A percentile compares a stretch with the other conserved stretches of the same genome.
phyloP scores from a whole-genome alignment of 2,888 invertebrate species.

The Pachycephus smyrnensis region DNA sequence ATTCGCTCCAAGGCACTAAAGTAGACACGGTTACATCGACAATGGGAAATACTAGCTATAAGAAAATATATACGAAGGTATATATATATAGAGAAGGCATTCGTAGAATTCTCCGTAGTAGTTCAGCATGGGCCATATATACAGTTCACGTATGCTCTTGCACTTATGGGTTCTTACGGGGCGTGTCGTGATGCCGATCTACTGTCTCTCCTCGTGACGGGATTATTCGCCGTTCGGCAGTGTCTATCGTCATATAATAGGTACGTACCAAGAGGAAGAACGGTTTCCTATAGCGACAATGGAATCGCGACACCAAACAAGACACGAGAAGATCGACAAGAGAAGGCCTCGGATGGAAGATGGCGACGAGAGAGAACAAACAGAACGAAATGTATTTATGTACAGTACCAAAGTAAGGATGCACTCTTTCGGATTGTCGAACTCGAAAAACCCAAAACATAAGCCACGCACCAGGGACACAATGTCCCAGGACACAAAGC shows the following conservation, averaged over 20 bases:
- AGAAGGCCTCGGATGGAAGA: not conserved
- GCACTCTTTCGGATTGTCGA: slow-evolving; percentile 8
- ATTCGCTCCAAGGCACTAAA: not conserved
- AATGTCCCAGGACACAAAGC: slow-evolving; percentile 24
- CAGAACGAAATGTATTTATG: not conserved
- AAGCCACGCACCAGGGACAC: slow-evolving; percentile 17
- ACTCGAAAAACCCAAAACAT: slow-evolving; percentile 21
- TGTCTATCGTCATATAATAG: not conserved
- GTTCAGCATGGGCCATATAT: not conserved
- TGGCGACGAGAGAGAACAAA: not conserved
- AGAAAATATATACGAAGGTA: not conserved
- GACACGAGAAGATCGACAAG: not conserved
- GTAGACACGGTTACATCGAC: not conserved
- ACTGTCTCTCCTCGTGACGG: not conserved
- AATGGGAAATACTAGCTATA: not conserved
- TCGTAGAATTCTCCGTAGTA: not conserved
- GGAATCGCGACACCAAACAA: not conserved
- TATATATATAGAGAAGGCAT: not conserved
- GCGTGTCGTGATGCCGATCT: not conserved
- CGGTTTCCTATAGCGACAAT: not conserved
- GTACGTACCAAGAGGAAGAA: not conserved
- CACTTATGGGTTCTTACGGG: not conserved
- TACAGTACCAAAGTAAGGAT: not conserved
- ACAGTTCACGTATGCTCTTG: not conserved
- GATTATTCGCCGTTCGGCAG: not conserved